Base-by-base conservation (phyloP, 2,797 vertebrate species). In the Ciconia nigra region DNA sequence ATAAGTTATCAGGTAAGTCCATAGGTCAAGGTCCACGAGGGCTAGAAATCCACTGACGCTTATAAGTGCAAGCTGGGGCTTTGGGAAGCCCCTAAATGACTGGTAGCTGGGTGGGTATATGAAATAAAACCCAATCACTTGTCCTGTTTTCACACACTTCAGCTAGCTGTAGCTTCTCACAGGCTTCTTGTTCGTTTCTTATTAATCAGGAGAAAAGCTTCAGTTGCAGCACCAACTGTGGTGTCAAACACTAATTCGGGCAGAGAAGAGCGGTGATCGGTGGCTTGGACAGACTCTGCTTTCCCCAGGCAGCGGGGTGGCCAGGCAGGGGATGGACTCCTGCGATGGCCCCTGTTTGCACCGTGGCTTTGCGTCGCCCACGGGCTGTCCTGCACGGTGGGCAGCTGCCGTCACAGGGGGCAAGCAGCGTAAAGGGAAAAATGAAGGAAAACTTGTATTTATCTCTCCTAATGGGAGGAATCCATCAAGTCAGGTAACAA, bases 231-330 rank as follows among this genome's bases (percentile, higher is more conserved):
- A 62, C 10, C 39, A 67, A 37, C n/a, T 58, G 15, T 19, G 41
- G 9, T 54, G 46, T 35, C 54, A 57, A 67, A 39, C 20, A 35
- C 54, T 55, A 21, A 37, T 9, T 70, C 11, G 35, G 35, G 9
- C 55, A 21, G 54, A 72, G 31, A 29, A 41, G 19, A 61, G 18
- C 3, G 0, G 21, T 7, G 31, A 10, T 35, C 0, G 0, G 41
- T 0, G 1, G 28, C 52, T 79, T 37, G 35, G 22, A 13, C 22
- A 49, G 61, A 15, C 11, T 28, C 21, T 69, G 54, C 54, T 13
- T 54, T 61, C 39, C 39, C 25, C 0, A 3, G 29, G 66, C 39
- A 66, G 37, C 0, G 2, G 33, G 58, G n/a, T 20, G 24, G 25
- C 25, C 0, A 0, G 58, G 58, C 51, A 63, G 37, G 28, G 29